These are phyloP conservation scores for Ormyrus labotus DNA, from an alignment of 2,888 invertebrate genomes.

Conservation along the genomic window DNA sequence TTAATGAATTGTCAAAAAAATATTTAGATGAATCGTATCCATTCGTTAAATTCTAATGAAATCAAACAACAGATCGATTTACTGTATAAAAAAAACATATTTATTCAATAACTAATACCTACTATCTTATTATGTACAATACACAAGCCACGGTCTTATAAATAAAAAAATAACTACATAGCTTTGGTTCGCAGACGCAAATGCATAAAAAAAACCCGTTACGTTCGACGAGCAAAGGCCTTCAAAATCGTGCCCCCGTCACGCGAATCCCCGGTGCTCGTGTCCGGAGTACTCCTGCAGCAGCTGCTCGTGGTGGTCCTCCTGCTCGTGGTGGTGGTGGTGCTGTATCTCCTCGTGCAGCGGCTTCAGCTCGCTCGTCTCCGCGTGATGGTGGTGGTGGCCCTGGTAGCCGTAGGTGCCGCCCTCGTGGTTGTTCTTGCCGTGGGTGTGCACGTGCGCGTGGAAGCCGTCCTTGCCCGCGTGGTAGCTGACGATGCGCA, in stretches of 20 bases:
- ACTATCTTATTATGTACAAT: slow-evolving; percentile 23
- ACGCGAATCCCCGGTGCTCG: background rate
- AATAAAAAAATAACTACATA: background rate
- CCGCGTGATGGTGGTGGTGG: background rate
- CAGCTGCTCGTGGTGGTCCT: background rate
- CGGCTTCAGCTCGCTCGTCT: background rate
- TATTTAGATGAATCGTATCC: too few species aligned
- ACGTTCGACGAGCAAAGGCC: background rate
- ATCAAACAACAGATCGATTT: too few species aligned
- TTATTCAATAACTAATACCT: background rate
- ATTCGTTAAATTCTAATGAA: too few species aligned
- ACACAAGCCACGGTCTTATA: background rate
- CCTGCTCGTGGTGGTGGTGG: background rate
- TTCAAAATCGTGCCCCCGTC: background rate
- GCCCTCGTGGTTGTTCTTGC: slow-evolving; percentile 70
- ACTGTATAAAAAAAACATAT: too few species aligned
- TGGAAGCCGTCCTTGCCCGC: slow-evolving; percentile 74
- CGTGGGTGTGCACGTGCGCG: slow-evolving; percentile 71
- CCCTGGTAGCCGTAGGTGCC: slow-evolving; percentile 62
- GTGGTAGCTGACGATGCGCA: slow-evolving; percentile 70
- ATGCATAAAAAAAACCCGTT: background rate
- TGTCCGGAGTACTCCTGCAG: background rate
- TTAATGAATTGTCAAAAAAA: too few species aligned
- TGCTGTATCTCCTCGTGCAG: slow-evolving; percentile 5
- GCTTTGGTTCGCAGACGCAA: slow-evolving; percentile 5